Conservation (phyloP, 2,113 vertebrate species). For the Diadophis punctatus region DNA sequence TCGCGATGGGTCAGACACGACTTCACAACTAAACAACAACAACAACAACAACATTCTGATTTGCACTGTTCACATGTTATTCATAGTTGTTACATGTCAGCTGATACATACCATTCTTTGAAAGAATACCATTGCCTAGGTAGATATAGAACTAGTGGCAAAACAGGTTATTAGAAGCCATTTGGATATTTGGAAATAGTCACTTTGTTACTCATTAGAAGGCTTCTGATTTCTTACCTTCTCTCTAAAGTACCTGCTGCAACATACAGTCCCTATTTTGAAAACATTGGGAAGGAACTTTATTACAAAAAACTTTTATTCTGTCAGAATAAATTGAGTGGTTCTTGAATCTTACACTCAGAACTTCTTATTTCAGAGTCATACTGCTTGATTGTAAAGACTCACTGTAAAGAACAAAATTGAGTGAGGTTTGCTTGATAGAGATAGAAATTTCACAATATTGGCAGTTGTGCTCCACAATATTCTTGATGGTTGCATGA, state of each 20-base stretch:
- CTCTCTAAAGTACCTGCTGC: neutral
- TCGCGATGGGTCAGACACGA: too few relatives aligned
- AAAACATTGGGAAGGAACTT: neutral
- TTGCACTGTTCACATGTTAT: neutral
- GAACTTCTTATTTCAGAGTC: neutral
- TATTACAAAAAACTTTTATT: slow-evolving; percentile 4
- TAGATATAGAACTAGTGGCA: neutral
- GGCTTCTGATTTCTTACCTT: neutral
- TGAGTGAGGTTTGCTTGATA: neutral
- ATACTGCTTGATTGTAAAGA: neutral
- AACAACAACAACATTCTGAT: too few relatives aligned
- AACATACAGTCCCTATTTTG: neutral
- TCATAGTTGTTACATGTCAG: neutral
- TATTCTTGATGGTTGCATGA: neutral
- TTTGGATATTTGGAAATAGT: neutral
- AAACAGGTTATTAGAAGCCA: neutral
- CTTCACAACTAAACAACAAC: too few relatives aligned
- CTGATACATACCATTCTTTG: neutral
- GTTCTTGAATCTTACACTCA: neutral
- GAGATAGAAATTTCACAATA: neutral
- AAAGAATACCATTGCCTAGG: neutral
- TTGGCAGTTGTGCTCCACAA: neutral
- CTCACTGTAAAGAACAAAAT: neutral
- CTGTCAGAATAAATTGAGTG: neutral
- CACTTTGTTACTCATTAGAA: neutral